Conservation (phyloP, 1,140 invertebrate genomes). For the Venustaconcha ellipsiformis region DNA sequence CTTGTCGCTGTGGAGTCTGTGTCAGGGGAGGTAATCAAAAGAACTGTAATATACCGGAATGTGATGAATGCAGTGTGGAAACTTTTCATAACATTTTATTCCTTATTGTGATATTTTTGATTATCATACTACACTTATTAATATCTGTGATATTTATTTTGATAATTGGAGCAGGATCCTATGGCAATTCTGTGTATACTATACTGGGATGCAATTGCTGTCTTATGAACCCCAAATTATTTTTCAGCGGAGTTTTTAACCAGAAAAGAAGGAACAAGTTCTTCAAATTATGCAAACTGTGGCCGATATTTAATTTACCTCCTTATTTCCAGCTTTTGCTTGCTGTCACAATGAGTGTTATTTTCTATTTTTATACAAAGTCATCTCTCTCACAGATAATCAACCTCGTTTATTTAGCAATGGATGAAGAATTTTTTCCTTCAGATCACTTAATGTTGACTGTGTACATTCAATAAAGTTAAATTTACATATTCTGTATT, state of each 20-base stretch:
- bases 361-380: conserved; percentile 11
- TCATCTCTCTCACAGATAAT: conserved; percentile 31
- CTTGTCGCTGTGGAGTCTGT: conserved; percentile 59
- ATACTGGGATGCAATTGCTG: conserved; percentile 51
- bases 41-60: conserved; percentile 48
- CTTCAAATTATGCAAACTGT: conserved; percentile 25
- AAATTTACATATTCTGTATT: not conserved
- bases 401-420: conserved; percentile 33
- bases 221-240: conserved; percentile 47
- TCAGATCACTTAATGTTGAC: conserved; percentile 58
- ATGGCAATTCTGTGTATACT: conserved; percentile 32
- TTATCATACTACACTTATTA: conserved; percentile 41
- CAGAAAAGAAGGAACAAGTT: conserved; percentile 18
- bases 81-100: conserved; percentile 28
- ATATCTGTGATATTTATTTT: conserved; percentile 42
- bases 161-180: conserved; percentile 33
- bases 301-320: conserved; percentile 43
- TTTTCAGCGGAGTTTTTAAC: conserved; percentile 10
- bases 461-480: conserved; percentile 22
- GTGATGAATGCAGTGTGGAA: conserved; percentile 42
- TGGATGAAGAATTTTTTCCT: conserved; percentile 56
- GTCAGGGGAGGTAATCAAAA: conserved; percentile 41
- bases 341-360: conserved; percentile 18
- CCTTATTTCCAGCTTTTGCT: conserved; percentile 42
- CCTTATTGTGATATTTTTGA: conserved; percentile 20